Evolutionary conservation across 1,140 invertebrate genomes (phyloP).

Genomic region (Panagrolaimus sp.): DNA sequence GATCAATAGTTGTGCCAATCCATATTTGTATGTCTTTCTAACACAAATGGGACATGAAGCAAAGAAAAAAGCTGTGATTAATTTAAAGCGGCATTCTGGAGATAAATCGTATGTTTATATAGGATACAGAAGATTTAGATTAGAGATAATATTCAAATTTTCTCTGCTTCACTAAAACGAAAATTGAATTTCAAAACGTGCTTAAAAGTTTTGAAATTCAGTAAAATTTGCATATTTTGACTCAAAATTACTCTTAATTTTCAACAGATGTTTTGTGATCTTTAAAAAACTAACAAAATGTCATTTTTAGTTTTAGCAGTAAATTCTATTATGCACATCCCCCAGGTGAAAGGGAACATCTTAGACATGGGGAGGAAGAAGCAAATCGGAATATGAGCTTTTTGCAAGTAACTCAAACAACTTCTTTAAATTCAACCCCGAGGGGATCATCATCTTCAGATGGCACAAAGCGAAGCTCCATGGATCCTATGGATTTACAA

Average conservation of each 20-base stretch:
- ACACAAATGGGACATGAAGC: conserved; percentile 45
- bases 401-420: conserved; percentile 31
- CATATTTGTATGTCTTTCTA: conserved; percentile 81
- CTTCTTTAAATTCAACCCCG: conserved; percentile 28
- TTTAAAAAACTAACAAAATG: not conserved
- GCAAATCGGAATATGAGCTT: conserved; percentile 17
- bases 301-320: conserved; percentile 25
- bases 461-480: not conserved
- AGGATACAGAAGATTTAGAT: no score
- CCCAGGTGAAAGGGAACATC: conserved; percentile 13
- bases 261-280: not conserved
- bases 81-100: conserved; percentile 11
- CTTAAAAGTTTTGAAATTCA: no score
- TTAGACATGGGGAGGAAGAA: conserved; percentile 19
- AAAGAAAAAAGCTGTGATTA: conserved; percentile 34
- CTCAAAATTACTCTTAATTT: no score
- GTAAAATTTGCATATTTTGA: no score
- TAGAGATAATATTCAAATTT: no score
- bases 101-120: conserved; percentile 23
- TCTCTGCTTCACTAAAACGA: no score
- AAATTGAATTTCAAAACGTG: no score
- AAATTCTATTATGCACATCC: conserved; percentile 27
- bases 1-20: conserved; percentile 82
- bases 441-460: conserved; percentile 24
- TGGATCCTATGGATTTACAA: no score